Conservation (phyloP, 2,797 vertebrate species). For the Miichthys miiuy region DNA sequence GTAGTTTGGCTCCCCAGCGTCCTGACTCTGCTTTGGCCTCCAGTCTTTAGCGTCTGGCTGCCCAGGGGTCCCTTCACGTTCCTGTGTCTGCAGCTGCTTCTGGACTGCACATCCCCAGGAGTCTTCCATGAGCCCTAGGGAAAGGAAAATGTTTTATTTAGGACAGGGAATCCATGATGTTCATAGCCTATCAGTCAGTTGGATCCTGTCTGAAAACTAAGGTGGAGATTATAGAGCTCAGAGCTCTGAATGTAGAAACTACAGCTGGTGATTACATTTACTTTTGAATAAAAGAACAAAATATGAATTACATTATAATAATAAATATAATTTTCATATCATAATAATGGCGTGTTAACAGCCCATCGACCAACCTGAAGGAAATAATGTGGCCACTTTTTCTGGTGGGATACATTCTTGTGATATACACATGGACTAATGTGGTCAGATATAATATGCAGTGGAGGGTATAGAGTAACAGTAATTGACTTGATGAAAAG, state of each 20-base stretch:
- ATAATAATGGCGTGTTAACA: background rate
- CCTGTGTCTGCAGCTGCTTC: conserved; percentile 36
- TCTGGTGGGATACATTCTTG: background rate
- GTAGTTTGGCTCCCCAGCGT: conserved; percentile 18
- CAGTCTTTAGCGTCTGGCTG: conserved; percentile 32
- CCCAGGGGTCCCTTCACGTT: conserved; percentile 24
- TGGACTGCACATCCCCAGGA: conserved; percentile 31
- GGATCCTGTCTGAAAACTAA: conserved; percentile 2
- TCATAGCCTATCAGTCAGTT: conserved; percentile 1
- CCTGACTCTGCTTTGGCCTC: conserved; percentile 33
- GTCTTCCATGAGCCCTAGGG: conserved; percentile 50
- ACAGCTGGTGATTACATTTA: background rate
- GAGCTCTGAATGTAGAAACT: background rate
- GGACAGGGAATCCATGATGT: conserved; percentile 4
- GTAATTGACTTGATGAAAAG: background rate
- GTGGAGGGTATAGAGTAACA: conserved; percentile 8
- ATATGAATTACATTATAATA: background rate
- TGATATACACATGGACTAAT: conserved; percentile 25
- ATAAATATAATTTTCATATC: background rate
- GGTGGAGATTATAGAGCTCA: background rate
- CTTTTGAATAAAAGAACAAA: conserved; percentile 1
- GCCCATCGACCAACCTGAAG: background rate
- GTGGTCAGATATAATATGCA: conserved; percentile 40
- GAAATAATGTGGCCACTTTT: conserved; percentile 30
- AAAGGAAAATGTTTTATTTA: conserved; percentile 48